Evolutionary conservation across 1,140 invertebrate species (phyloP), one percentile per base, ranked within the genome.

Genomic region (Hormaphis cornu): DNA sequence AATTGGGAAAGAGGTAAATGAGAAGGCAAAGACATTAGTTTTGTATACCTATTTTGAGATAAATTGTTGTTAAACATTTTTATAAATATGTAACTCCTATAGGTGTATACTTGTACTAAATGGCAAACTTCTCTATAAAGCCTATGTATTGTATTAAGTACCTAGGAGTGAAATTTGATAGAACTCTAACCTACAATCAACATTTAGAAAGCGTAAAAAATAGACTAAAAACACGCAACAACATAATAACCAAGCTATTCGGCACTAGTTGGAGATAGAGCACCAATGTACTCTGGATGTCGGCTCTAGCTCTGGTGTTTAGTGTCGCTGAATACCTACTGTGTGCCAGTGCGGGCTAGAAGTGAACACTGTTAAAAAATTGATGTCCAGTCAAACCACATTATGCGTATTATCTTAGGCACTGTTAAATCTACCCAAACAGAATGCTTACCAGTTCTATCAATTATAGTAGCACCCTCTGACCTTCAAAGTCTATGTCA

Each of bases 261-360:
- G 52, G 66, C n/a, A n/a, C n/a, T n/a, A n/a, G n/a, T n/a, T n/a
- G n/a, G 69, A n/a, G 69, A n/a, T 48, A 28, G 5, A 40, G 28
- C 16, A 28, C 69, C 54, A 26, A 56, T 22, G 52, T 56, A n/a
- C 35, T 70, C 10, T 16, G 54, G 16, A 70, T 52, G 16, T 33
- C 50, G 14, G 48, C 42, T 16, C 42, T 35, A 18, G 6, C 42
- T 5, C 20, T 69, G n/a, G 30, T 20, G 9, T 35, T 46, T 18
- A 52, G 42, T 33, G 66, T 46, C 4, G 66, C 46, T 12, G 46
- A 69, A 30, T n/a, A n/a, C n/a, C n/a, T 71, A 63, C 22, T 58
- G 40, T 22, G 14, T 48, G 12, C 46, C 70, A 18, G 70, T 71
- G n/a, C 66, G 58, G 48, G 14, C n/a, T 5, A 59, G 30, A 24